Conservation (phyloP, 2,888 invertebrate species). For the Heteromyza rotundicornis region DNA sequence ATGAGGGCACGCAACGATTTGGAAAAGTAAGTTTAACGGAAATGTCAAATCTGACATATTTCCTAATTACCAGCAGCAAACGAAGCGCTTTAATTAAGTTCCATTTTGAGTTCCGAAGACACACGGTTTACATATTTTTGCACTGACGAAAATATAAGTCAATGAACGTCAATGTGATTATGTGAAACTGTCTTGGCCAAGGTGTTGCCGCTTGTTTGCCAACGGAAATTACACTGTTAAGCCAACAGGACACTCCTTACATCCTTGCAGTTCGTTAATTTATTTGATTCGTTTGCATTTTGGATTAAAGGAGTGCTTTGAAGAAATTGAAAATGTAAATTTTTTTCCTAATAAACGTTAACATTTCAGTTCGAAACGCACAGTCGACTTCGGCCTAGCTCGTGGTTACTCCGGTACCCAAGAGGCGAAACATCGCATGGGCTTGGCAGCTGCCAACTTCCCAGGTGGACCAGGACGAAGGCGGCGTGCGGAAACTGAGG, state of each 20-base stretch:
- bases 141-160: too few relatives aligned
- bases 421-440: slow-evolving; percentile 91
- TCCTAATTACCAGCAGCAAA: too few relatives aligned
- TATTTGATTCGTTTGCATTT: too few relatives aligned
- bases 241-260: background rate
- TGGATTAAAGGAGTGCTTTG: background rate
- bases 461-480: slow-evolving; percentile 88
- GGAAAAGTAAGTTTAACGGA: slow-evolving; percentile 72
- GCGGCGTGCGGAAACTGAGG: slow-evolving; percentile 71
- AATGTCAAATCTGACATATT: too few relatives aligned
- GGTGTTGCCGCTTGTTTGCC: background rate
- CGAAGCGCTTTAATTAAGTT: too few relatives aligned
- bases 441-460: slow-evolving; percentile 86
- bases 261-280: too few relatives aligned
- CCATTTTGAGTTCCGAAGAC: background rate
- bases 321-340: background rate
- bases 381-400: slow-evolving; percentile 84
- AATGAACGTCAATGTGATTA: too few relatives aligned
- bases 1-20: slow-evolving; percentile 79
- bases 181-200: background rate
- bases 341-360: slow-evolving; percentile 18
- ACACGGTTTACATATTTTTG: background rate
- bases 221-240: background rate
- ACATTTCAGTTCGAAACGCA: slow-evolving; percentile 77
- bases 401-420: slow-evolving; percentile 89